Conservation (phyloP, 2,888 invertebrate species). For the Diplolepis rosae region DNA sequence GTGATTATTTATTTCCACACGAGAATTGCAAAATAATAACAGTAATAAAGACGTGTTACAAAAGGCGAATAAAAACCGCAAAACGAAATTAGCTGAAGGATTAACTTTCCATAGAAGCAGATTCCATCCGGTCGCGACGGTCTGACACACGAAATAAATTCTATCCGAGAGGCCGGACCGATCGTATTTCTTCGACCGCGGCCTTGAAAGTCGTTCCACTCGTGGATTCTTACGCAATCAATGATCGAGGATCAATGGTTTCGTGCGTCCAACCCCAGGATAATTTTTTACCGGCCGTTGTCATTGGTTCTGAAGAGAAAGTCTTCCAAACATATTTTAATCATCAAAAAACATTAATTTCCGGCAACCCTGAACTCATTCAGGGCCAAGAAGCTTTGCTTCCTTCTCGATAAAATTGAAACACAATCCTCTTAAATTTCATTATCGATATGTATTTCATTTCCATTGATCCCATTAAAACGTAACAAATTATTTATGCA, state of each 20-base stretch:
- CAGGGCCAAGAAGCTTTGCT: not conserved
- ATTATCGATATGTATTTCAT: not conserved
- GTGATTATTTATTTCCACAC: slow-evolving; percentile 29
- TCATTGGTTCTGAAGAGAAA: slow-evolving; percentile 20
- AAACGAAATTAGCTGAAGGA: slow-evolving; percentile 28
- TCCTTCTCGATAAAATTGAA: slow-evolving; percentile 8
- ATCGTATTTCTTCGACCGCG: slow-evolving; percentile 54
- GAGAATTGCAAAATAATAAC: slow-evolving; percentile 18
- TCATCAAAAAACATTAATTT: slow-evolving; percentile 12
- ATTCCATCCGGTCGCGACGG: slow-evolving; percentile 5
- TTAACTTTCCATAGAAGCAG: slow-evolving; percentile 27
- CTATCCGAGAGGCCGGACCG: slow-evolving; percentile 56
- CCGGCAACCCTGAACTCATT: slow-evolving; percentile 6
- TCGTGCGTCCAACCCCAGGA: slow-evolving; percentile 35
- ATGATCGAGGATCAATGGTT: slow-evolving; percentile 36
- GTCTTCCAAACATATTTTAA: slow-evolving; percentile 17
- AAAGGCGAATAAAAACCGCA: slow-evolving; percentile 20
- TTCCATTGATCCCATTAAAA: not conserved
- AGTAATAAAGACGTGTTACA: slow-evolving; percentile 23
- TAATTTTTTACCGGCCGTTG: slow-evolving; percentile 25
- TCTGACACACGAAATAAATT: slow-evolving; percentile 54
- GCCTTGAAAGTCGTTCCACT: slow-evolving; percentile 60
- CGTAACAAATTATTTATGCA: not conserved
- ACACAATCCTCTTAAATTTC: not conserved
- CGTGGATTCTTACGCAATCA: slow-evolving; percentile 43